Percentiles rank a stretch among this genome's conserved stretches.
Evolutionary conservation across 1,140 invertebrate species (phyloP).

Genomic region (Plodia interpunctella): DNA sequence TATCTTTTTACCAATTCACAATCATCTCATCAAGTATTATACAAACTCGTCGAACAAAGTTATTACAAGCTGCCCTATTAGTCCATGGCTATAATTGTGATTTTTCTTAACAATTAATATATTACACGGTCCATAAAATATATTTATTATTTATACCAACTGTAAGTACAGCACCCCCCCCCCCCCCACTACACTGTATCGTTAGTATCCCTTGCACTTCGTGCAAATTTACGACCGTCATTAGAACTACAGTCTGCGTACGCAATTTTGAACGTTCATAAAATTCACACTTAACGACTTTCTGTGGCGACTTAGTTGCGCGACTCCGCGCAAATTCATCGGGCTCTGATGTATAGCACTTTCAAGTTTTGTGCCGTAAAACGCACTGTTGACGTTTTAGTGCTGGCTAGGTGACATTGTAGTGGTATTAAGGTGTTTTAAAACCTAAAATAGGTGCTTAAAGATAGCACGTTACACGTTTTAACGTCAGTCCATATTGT

Average conservation of each 20-base stretch:
- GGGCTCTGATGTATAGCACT: neutral
- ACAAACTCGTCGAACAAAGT: too few species aligned
- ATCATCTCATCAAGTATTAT: too few species aligned
- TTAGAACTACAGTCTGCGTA: conserved; percentile 1
- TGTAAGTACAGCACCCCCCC: neutral
- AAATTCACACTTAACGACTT: conserved; percentile 5
- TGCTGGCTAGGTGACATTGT: neutral
- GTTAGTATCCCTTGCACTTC: conserved; percentile 4
- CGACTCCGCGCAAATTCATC: neutral
- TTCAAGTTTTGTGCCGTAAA: neutral
- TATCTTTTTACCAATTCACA: too few species aligned
- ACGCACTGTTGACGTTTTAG: conserved; percentile 3
- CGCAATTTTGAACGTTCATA: conserved; percentile 7
- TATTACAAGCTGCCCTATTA: too few species aligned
- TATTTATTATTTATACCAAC: neutral
- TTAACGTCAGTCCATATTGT: neutral
- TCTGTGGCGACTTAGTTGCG: conserved; percentile 2
- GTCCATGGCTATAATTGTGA: neutral
- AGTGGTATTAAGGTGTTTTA: neutral
- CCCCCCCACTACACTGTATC: neutral
- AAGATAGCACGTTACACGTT: neutral
- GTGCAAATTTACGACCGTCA: neutral
- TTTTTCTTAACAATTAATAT: neutral
- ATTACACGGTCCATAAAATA: neutral
- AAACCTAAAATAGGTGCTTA: neutral